These are phyloP conservation scores for Diachrysia chrysitis DNA, from an alignment of 2,888 invertebrate species.

Conservation along the genomic window DNA sequence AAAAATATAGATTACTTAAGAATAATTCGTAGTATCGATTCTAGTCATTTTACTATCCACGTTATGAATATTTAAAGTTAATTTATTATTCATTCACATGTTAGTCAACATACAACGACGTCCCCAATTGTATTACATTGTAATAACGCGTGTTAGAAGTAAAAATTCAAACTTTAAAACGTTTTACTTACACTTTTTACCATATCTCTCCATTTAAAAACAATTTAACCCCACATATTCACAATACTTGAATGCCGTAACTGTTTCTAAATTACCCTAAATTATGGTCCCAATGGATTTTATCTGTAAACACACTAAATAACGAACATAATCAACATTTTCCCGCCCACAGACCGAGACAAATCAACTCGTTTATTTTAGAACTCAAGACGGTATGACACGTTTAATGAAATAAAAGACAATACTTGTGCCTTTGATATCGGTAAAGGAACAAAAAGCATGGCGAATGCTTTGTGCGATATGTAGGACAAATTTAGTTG, in stretches of 20 bases:
- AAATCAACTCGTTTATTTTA: slow-evolving; percentile 60
- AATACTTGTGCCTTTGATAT: slow-evolving; percentile 66
- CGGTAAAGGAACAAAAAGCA: slow-evolving; percentile 65
- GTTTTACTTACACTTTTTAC: slow-evolving; percentile 3
- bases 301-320: slow-evolving; percentile 40
- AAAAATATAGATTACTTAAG: background rate
- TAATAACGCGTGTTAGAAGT: slow-evolving; percentile 2
- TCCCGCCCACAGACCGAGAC: slow-evolving; percentile 59
- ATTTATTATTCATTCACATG: background rate
- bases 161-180: slow-evolving; percentile 3
- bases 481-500: slow-evolving; percentile 45
- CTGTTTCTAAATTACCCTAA: slow-evolving; percentile 35
- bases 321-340: slow-evolving; percentile 44
- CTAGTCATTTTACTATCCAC: background rate
- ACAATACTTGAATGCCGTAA: slow-evolving; percentile 23
- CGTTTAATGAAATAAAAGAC: slow-evolving; percentile 66
- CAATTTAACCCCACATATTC: slow-evolving; percentile 18
- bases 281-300: slow-evolving; percentile 26
- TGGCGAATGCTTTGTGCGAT: slow-evolving; percentile 51
- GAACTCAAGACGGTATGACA: slow-evolving; percentile 52
- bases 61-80: too few species aligned
- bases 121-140: background rate
- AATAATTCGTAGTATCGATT: background rate
- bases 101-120: background rate
- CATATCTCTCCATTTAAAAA: slow-evolving; percentile 22